A percentile compares a stretch with the other conserved stretches of the same genome.
Conservation (phyloP, 2,113 vertebrate species). For the Cairina moschata region DNA sequence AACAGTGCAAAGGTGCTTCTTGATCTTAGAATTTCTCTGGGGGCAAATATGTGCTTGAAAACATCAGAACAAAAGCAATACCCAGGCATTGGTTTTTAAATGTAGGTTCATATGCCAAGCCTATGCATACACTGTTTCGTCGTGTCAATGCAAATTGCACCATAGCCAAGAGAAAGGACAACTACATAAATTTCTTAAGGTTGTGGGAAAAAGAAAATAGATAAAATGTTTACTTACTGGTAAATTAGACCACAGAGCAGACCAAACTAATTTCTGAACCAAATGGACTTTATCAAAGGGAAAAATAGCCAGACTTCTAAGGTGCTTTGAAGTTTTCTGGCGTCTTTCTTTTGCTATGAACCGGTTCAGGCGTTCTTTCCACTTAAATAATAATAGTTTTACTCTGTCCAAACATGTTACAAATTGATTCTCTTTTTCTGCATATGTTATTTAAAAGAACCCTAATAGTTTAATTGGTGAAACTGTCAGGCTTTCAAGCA, state of each 20-base stretch:
- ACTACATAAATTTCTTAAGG: not conserved
- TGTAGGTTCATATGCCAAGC: not conserved
- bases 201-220: not conserved
- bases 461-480: not conserved
- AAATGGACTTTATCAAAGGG: not conserved
- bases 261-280: not conserved
- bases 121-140: not conserved
- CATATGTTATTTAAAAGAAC: not conserved
- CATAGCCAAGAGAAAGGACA: not conserved
- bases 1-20: not conserved
- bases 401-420: not conserved
- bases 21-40: not conserved
- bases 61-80: not conserved
- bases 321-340: not conserved
- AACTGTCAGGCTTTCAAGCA: not conserved
- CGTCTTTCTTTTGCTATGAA: not conserved
- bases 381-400: not conserved
- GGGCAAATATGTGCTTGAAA: not conserved
- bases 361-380: not conserved
- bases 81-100: not conserved
- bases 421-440: not conserved
- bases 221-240: not conserved
- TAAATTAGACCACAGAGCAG: not conserved
- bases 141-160: not conserved
- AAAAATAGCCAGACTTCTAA: not conserved